Base-by-base conservation (phyloP, 1,140 invertebrate species). In the Ctenoplectra terminalis region DNA sequence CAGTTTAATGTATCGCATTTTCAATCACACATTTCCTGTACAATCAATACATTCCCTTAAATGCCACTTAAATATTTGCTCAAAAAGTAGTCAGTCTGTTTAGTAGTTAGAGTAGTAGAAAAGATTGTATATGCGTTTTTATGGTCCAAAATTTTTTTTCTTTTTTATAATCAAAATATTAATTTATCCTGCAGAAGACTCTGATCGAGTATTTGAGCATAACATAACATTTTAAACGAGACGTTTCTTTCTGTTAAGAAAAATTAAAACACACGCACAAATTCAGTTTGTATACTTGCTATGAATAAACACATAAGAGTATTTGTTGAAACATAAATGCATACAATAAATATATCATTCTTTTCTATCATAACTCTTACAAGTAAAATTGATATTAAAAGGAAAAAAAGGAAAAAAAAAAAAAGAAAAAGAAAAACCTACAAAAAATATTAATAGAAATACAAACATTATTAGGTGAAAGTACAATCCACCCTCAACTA, bases 61-160 rank as follows among this genome's bases (percentile, higher is more conserved):
- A 78, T 52, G 71, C 81, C 88, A 88, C 84, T 83, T 89, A 88
- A 90, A 91, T 90, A 91, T 84, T 85, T 90, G 89, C 90, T 86
- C 88, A 88, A 89, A 91, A 90, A 82, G 87, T 91, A 91, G 89
- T 92, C 91, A 92, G 91, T 92, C 91, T 92, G 90, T 92, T 91
- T 90, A 90, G 84, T 89, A 81, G 83, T 85, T 88, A 87, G 84
- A 87, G 66, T 88, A 88, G 84, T 84, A 88, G 79, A 88, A 84
- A 88, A 84, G 85, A 87, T 81, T 89, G 80, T 73, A 84, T 88
- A 88, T 84, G 60, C 81, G 58, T 85, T 70, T 71, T 73, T 58
- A 77, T 89, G 85, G 85, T 86, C 85, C 85, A 86, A 81, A 81
- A 56, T 64, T 66, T 66, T 72, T 54, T 31, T 66, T 72, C 43